Conservation (phyloP, 92 coral and sea anemone genomes). For the Bergia puertoricense region DNA sequence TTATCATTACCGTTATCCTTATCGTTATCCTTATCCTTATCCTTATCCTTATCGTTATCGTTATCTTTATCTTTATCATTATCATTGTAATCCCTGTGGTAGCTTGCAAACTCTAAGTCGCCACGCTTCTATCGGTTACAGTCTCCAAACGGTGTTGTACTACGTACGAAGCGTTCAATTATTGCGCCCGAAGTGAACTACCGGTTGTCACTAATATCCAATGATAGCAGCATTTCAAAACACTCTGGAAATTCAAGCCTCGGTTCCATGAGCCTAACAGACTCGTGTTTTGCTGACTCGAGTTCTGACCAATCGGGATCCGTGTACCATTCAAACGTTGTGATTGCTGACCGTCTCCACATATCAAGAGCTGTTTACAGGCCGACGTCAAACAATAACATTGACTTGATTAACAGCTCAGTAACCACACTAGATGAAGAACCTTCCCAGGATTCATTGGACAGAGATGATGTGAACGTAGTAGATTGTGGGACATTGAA, state of each 20-base stretch:
- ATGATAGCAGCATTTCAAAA: constrained; percentile 80
- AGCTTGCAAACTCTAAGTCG: background rate
- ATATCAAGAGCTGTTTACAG: constrained; percentile 61
- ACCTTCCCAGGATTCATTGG: constrained; percentile 37
- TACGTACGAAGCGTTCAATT: constrained; percentile 54
- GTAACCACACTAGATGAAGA: constrained; percentile 67
- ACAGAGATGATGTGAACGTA: background rate
- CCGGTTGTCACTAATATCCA: constrained; percentile 81
- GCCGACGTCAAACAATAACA: constrained; percentile 68
- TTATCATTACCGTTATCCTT: too few species aligned
- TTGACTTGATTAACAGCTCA: constrained; percentile 51
- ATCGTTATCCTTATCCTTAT: too few species aligned
- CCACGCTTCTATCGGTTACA: background rate
- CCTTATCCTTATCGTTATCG: too few species aligned
- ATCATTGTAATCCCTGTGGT: too few species aligned
- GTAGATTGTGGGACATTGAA: constrained; percentile 37
- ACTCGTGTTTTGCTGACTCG: constrained; percentile 83
- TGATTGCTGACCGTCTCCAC: constrained; percentile 66
- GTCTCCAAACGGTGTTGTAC: constrained; percentile 48
- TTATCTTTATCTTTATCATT: too few species aligned
- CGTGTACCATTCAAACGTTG: constrained; percentile 57
- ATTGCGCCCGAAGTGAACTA: constrained; percentile 56
- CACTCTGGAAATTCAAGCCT: constrained; percentile 80
- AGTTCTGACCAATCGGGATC: constrained; percentile 82
- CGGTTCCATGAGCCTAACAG: constrained; percentile 85